A percentile compares a stretch with the other conserved stretches of the same genome.
Evolutionary conservation across 2,888 invertebrate genomes (phyloP).

Genomic region (Scrobipalpa atriplicella): DNA sequence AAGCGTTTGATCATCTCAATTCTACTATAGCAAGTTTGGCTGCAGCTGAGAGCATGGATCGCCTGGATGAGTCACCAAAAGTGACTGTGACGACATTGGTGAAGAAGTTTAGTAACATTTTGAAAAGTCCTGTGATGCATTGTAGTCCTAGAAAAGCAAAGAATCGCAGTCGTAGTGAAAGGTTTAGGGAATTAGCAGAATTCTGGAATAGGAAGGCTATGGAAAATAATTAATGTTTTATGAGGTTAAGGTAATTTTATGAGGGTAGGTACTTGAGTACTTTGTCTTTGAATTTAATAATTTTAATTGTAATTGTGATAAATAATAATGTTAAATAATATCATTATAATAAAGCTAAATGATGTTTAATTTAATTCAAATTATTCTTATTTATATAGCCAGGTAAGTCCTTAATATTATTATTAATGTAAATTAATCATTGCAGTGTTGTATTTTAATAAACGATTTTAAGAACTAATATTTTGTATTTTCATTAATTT

Average conservation of each 20-base stretch:
- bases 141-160: constrained; percentile 58
- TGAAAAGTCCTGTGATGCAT: constrained; percentile 55
- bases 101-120: constrained; percentile 60
- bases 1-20: constrained; percentile 65
- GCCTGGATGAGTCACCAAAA: constrained; percentile 20
- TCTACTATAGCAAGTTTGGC: constrained; percentile 51
- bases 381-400: too few species aligned
- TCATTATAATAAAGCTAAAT: too few species aligned
- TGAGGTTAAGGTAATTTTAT: constrained; percentile 6
- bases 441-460: background rate
- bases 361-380: too few species aligned
- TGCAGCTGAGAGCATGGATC: constrained; percentile 18
- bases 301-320: background rate
- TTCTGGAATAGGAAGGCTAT: constrained; percentile 62
- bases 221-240: constrained; percentile 19
- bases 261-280: constrained; percentile 26
- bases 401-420: constrained; percentile 5
- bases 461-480: background rate
- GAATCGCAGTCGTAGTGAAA: constrained; percentile 54
- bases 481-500: background rate
- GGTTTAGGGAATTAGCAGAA: constrained; percentile 66
- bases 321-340: too few species aligned
- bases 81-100: constrained; percentile 69
- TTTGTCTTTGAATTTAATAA: background rate
- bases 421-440: constrained; percentile 8